A percentile compares a stretch with the other conserved stretches of the same genome.
phyloP scores from a whole-genome alignment of 2,113 vertebrate species.

The human (Homo sapiens) region DNA sequence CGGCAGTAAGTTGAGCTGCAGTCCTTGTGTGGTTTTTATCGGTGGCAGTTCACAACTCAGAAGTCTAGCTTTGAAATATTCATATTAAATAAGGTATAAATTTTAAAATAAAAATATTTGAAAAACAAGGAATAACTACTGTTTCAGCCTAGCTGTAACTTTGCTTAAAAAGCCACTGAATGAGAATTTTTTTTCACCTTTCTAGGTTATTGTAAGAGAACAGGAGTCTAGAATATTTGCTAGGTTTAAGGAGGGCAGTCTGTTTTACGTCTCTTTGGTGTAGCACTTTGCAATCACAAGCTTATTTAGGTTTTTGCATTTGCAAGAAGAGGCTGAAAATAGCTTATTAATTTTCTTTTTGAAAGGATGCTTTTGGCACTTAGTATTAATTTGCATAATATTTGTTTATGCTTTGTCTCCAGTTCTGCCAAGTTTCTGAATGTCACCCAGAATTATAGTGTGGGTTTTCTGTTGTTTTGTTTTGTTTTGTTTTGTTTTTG shows the following conservation, averaged over 20 bases:
- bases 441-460: conserved; percentile 45
- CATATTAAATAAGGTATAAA: not conserved
- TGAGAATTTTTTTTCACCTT: not conserved
- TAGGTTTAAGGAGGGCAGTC: too few relatives aligned
- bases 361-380: conserved; percentile 31
- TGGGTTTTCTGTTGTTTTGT: not conserved
- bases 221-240: not conserved
- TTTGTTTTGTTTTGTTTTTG: not conserved
- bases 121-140: not conserved
- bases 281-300: not conserved
- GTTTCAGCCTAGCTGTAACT: not conserved
- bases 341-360: conserved; percentile 23
- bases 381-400: conserved; percentile 21
- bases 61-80: not conserved
- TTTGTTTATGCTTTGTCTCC: conserved; percentile 60
- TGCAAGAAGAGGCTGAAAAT: conserved; percentile 19
- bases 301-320: not conserved
- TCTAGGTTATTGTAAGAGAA: not conserved
- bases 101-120: not conserved
- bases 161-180: not conserved
- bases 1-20: not conserved
- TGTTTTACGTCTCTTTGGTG: not conserved
- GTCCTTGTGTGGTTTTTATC: not conserved
- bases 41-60: not conserved
- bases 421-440: conserved; percentile 44